Base-by-base conservation (phyloP, 2,888 invertebrate genomes). In the Agriopis leucophaearia region DNA sequence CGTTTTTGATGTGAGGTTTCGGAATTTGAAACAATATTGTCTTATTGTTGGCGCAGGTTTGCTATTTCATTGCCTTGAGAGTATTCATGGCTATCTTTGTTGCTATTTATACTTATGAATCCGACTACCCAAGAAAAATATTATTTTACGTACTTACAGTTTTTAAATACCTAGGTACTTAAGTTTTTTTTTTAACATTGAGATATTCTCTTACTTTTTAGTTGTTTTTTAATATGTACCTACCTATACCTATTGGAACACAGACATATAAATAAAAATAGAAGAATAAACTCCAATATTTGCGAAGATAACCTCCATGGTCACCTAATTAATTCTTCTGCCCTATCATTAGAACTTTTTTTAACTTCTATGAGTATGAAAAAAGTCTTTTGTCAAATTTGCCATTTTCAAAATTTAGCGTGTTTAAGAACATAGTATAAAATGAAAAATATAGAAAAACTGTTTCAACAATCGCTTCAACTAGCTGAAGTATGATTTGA, bases 11-110 rank as follows among this genome's bases (percentile, higher is more conserved):
- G 67, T 67, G 27, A 52, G 73, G 72, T 81, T 82, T 82, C 77
- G 68, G 68, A 80, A 79, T 85, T 81, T 75, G 67, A 84, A 83
- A 73, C 35, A 38, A 16, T 13, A 12, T 9, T 54, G 52, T 38
- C 52, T 38, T 15, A n/a, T 7, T 36, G 3, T 36, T 1, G 1
- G 15, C 12, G 10, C 38, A 16, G 38, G 36, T 54, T 54, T 15
- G n/a, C n/a, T n/a, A n/a, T n/a, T n/a, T n/a, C n/a, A n/a, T n/a
- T n/a, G n/a, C n/a, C n/a, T n/a, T n/a, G n/a, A n/a, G n/a, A n/a
- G n/a, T n/a, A n/a, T n/a, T n/a, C n/a, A n/a, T n/a, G 10, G 16
- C 8, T 16, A 10, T 10, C 0, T 6, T 18, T 12, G 12, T 5
- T 5, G 42, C 5, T 27, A 0, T 27, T 27, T 27, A 3, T 27